These are phyloP conservation scores for Rhorus exstirpatorius DNA, from an alignment of 2,888 invertebrate genomes.

Conservation along the genomic window DNA sequence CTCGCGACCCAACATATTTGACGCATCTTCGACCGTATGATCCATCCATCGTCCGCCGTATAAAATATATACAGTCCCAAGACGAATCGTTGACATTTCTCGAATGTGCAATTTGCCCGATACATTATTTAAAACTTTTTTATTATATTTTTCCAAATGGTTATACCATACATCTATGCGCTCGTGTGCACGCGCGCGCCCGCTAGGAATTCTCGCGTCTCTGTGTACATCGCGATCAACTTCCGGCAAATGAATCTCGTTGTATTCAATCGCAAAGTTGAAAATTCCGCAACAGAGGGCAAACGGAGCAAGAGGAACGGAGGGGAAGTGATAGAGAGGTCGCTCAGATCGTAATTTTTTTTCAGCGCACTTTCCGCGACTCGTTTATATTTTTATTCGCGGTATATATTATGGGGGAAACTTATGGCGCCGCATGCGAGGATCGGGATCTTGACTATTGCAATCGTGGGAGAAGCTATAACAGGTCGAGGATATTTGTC, in stretches of 20 bases:
- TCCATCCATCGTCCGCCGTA: conserved; percentile 54
- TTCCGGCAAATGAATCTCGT: conserved; percentile 47
- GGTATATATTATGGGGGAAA: conserved; percentile 21
- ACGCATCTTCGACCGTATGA: conserved; percentile 62
- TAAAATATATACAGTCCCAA: background rate
- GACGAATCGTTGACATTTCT: conserved; percentile 60
- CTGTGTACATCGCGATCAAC: conserved; percentile 28
- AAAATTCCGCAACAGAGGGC: conserved; percentile 37
- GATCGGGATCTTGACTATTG: conserved; percentile 3
- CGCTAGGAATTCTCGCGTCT: conserved; percentile 45
- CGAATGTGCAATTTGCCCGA: conserved; percentile 59
- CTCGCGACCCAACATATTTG: conserved; percentile 56
- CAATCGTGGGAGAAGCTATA: conserved; percentile 33
- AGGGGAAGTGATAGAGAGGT: conserved; percentile 1
- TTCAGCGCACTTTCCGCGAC: conserved; percentile 15
- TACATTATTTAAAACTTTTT: conserved; percentile 65
- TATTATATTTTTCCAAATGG: conserved; percentile 44
- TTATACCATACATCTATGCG: conserved; percentile 1
- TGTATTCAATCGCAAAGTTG: conserved; percentile 25
- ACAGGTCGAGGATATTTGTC: conserved; percentile 9
- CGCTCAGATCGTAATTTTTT: conserved; percentile 26
- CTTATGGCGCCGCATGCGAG: conserved; percentile 29
- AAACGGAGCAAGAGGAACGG: background rate
- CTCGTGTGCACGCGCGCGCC: too few species aligned
- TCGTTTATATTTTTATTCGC: background rate